Evolutionary conservation across 2,113 vertebrate genomes (phyloP).

Genomic region (Tylochromis polylepis): DNA sequence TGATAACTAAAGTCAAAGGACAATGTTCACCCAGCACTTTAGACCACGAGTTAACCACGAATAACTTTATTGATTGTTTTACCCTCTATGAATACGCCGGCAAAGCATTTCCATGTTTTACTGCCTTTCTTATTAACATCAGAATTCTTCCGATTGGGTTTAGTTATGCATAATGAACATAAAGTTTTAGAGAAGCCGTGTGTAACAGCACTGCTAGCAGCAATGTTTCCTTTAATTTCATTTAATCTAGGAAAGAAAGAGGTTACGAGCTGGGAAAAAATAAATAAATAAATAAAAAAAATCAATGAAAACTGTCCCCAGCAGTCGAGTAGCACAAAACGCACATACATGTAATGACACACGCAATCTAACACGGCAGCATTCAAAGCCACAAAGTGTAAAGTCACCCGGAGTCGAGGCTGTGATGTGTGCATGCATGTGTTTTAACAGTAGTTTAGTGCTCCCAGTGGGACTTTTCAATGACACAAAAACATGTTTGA

Average conservation of each 20-base stretch:
- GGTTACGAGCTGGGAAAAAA: background rate
- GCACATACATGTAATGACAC: background rate
- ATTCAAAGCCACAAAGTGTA: background rate
- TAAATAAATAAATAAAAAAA: background rate
- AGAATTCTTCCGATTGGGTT: background rate
- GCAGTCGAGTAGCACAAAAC: background rate
- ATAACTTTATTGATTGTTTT: background rate
- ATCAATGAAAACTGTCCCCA: conserved; percentile 17
- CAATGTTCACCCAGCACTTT: background rate
- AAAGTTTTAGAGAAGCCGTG: background rate
- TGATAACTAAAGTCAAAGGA: background rate
- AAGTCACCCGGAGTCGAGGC: background rate
- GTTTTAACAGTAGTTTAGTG: background rate
- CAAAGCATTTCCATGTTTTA: background rate
- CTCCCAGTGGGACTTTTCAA: background rate
- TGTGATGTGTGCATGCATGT: background rate
- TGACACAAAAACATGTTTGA: background rate
- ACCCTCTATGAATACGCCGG: background rate
- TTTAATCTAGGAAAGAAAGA: conserved; percentile 1
- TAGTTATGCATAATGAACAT: background rate
- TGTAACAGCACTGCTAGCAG: background rate
- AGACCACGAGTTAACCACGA: background rate
- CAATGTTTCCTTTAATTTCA: background rate
- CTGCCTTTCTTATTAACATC: background rate
- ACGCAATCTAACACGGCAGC: background rate